Evolutionary conservation across 2,797 vertebrate species (phyloP).

Genomic region (Amazonetta brasiliensis): DNA sequence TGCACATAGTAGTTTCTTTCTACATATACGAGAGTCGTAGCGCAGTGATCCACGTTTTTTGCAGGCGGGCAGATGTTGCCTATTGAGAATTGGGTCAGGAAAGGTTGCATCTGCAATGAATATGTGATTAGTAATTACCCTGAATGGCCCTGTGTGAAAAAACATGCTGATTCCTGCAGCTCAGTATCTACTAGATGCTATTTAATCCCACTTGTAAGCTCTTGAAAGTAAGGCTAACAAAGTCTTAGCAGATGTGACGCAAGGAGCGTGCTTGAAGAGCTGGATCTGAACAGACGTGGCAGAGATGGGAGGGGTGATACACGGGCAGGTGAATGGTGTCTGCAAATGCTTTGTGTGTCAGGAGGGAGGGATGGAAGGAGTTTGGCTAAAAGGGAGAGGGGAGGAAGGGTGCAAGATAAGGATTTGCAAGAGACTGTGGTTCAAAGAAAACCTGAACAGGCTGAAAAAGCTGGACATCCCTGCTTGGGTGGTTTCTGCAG

Average conservation of each 20-base stretch:
- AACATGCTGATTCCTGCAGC: neutral
- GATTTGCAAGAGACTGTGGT: neutral
- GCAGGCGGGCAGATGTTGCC: slow-evolving; percentile 42
- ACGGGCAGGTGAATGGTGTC: neutral
- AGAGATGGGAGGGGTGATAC: neutral
- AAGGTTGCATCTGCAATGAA: slow-evolving; percentile 51
- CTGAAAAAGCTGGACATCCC: neutral
- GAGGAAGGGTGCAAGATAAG: neutral
- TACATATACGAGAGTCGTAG: neutral
- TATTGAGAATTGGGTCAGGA: slow-evolving; percentile 41
- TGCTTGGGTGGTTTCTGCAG: neutral
- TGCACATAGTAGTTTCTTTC: neutral
- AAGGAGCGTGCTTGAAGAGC: neutral
- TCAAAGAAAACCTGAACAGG: neutral
- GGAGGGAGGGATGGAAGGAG: neutral
- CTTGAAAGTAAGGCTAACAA: neutral
- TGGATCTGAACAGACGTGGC: neutral
- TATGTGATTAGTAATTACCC: slow-evolving; percentile 44
- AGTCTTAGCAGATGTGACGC: neutral
- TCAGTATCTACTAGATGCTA: neutral
- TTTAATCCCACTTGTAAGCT: slow-evolving; percentile 17
- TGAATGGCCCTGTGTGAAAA: slow-evolving; percentile 23
- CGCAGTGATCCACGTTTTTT: neutral
- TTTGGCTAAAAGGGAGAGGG: neutral
- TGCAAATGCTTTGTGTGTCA: neutral